These are phyloP conservation scores for Habroteleia sp. DNA, from an alignment of 2,888 invertebrate genomes.

Conservation along the genomic window DNA sequence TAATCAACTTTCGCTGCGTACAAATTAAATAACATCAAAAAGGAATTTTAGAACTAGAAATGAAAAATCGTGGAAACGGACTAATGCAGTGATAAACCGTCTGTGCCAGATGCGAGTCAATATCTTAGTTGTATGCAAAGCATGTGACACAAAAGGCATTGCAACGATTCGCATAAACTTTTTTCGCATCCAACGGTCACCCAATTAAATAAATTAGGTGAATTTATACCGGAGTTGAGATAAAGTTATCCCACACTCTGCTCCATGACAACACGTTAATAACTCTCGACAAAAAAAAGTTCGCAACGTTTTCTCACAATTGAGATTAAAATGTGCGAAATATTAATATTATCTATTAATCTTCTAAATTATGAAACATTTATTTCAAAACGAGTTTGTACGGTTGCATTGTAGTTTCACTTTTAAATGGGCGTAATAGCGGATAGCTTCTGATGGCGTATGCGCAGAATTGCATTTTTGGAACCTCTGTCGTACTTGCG, in stretches of 20 bases:
- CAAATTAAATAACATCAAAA: no score
- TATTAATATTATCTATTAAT: constrained; percentile 22
- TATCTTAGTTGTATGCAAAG: constrained; percentile 24
- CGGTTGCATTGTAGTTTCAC: constrained; percentile 1
- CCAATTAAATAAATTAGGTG: constrained; percentile 54
- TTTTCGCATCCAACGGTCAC: constrained; percentile 36
- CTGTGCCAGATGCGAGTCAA: no score
- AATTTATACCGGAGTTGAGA: constrained; percentile 25
- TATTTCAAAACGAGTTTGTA: constrained; percentile 1
- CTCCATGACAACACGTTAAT: constrained; percentile 33
- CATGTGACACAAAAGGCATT: constrained; percentile 3
- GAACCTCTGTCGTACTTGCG: no score
- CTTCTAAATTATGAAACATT: constrained; percentile 22
- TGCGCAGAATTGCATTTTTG: no score
- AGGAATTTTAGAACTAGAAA: no score
- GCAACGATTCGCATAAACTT: constrained; percentile 21
- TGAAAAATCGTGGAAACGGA: no score
- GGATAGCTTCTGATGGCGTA: neutral
- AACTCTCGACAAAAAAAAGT: constrained; percentile 17
- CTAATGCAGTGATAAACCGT: no score
- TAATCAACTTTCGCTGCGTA: no score
- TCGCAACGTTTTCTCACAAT: constrained; percentile 10
- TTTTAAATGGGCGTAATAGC: constrained; percentile 2
- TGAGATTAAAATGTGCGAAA: constrained; percentile 1
- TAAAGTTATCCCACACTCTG: constrained; percentile 38